Conservation (phyloP, 2,113 vertebrate genomes). For the Gila orcuttii region DNA sequence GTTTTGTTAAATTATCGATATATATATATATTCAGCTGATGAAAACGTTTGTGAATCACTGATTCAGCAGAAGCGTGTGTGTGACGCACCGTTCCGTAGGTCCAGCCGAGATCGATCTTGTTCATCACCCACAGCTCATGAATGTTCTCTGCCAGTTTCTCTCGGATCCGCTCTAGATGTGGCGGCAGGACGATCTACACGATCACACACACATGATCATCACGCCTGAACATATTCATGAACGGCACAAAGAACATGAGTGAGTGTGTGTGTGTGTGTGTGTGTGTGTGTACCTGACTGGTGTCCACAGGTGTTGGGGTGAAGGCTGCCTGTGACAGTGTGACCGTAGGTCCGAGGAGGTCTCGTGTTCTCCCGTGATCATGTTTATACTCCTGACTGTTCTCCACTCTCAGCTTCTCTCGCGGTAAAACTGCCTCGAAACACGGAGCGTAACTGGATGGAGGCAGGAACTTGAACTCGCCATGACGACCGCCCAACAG, state of each 20-base stretch:
- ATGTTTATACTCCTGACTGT: slow-evolving; percentile 87
- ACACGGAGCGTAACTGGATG: slow-evolving; percentile 91
- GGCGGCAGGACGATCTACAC: slow-evolving; percentile 89
- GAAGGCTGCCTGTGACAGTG: slow-evolving; percentile 91
- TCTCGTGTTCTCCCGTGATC: slow-evolving; percentile 83
- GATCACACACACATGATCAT: not conserved
- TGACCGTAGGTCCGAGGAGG: slow-evolving; percentile 85
- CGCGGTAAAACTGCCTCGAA: slow-evolving; percentile 92
- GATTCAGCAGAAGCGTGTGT: not conserved
- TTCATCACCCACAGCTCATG: slow-evolving; percentile 99
- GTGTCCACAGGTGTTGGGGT: slow-evolving; percentile 93
- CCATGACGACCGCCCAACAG: slow-evolving; percentile 93
- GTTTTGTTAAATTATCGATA: not conserved
- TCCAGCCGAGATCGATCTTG: slow-evolving; percentile 96
- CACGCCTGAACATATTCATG: not conserved
- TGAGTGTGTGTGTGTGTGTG: not conserved
- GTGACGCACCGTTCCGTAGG: slow-evolving; percentile 85
- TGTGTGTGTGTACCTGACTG: slow-evolving; percentile 80
- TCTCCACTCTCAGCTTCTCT: slow-evolving; percentile 91
- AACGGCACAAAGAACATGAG: not conserved
- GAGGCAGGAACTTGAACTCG: slow-evolving; percentile 97
- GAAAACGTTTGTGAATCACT: no score
- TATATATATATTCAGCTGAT: no score
- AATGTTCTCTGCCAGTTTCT: slow-evolving; percentile 95
- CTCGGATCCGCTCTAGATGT: slow-evolving; percentile 91